Conservation (phyloP, 1,140 invertebrate species). For the Caerostris darwini region DNA sequence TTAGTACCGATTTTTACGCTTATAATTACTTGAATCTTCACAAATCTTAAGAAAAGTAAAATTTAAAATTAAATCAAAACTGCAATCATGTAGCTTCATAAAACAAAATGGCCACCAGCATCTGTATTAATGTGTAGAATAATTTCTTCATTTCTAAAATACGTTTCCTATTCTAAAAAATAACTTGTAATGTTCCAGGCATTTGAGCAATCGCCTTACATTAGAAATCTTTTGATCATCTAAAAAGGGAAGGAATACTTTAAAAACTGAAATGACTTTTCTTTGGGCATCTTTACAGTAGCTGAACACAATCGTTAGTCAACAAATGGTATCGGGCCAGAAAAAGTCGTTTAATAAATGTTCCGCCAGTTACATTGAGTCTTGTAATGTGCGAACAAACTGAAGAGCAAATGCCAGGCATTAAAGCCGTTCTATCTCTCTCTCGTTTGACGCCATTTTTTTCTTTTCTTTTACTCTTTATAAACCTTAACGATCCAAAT, state of each 20-base stretch:
- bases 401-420: constrained; percentile 27
- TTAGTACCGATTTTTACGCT: too few species aligned
- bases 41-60: too few species aligned
- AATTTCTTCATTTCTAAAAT: too few species aligned
- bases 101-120: too few species aligned
- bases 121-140: too few species aligned
- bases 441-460: background rate
- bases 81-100: too few species aligned
- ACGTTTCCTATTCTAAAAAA: background rate
- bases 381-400: constrained; percentile 44
- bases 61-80: too few species aligned
- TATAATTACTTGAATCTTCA: too few species aligned
- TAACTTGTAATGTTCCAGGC: background rate
- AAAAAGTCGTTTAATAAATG: constrained; percentile 24
- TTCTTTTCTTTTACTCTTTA: background rate
- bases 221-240: background rate
- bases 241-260: background rate
- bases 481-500: constrained; percentile 27
- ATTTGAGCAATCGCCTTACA: background rate
- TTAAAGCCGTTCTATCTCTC: constrained; percentile 7
- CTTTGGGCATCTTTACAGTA: background rate
- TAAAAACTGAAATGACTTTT: background rate
- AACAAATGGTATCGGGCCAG: background rate
- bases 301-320: background rate
- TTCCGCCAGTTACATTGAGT: background rate